Base-by-base conservation (phyloP, 2,113 vertebrate species). In the Zosterops lateralis region DNA sequence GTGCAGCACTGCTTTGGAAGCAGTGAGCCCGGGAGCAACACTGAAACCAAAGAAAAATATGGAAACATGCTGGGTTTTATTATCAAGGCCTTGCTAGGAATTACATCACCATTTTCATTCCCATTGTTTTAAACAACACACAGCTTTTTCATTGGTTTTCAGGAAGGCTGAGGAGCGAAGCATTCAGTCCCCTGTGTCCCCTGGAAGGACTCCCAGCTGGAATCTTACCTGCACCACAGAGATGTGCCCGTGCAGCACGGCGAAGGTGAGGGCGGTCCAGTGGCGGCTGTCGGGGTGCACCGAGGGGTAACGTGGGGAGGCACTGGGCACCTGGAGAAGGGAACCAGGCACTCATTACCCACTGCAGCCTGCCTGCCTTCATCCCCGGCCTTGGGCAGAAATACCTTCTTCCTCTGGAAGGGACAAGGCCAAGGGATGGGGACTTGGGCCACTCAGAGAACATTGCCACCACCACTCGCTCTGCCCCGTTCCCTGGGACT, bases 261-360 rank as follows among this genome's bases (percentile, higher is more conserved):
- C 99, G 0, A 99, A 99, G 3, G 99, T 99, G 54, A 99, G 98
- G 0, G 99, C 98, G 0, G 98, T 99, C 99, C 99, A 99, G 96
- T 99, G 98, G 8, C 99, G 98, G 93, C 99, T 99, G 95, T 99
- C 99, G 0, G 99, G 99, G n/a, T 99, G 98, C n/a, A 99, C 98
- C 2, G 99, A 99, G 1, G 99, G 99, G 95, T 98, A 95, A 34
- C 98, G 98, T 3, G 98, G 98, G 34, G 98, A 99, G 94, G 97
- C 98, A 6, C 97, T 97, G 4, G 99, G 99, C 64, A 99, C 99
- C 99, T 99, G 95, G 17, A 48, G 87, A 31, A 42, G 24, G n/a
- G 42, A 66, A 73, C 8, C 72, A n/a, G 45, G 31, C 5, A 6
- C 68, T 81, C 44, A 40, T 3, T 1, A 68, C 29, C 54, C 57